A percentile compares a stretch with the other conserved stretches of the same genome.
Evolutionary conservation across 1,140 invertebrate genomes (phyloP).

Genomic region (Drosophila albomicans): DNA sequence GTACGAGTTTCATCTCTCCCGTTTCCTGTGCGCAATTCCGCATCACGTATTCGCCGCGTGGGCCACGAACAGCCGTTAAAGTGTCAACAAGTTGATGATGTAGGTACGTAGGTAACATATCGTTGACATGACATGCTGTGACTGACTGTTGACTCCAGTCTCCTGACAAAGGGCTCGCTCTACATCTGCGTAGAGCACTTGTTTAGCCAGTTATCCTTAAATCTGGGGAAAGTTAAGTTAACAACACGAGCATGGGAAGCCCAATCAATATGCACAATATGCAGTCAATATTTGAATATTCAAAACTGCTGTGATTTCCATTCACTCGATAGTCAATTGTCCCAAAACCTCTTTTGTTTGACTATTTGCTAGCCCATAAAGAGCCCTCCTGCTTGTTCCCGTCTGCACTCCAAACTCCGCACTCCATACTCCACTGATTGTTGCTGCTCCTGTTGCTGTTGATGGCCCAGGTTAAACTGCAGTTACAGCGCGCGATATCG

Average conservation of each 20-base stretch:
- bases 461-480: constrained; percentile 9
- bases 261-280: constrained; percentile 74
- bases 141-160: not conserved
- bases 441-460: not conserved
- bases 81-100: constrained; percentile 80
- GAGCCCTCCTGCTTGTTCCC: not conserved
- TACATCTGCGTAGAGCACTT: not conserved
- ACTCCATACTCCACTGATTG: not conserved
- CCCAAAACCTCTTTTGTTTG: constrained; percentile 67
- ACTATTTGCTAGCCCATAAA: constrained; percentile 56
- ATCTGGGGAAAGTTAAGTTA: constrained; percentile 1
- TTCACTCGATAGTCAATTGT: constrained; percentile 53
- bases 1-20: not conserved
- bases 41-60: constrained; percentile 26
- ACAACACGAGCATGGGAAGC: constrained; percentile 25
- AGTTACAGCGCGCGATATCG: constrained; percentile 35
- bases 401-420: not conserved
- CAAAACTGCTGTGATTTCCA: constrained; percentile 63
- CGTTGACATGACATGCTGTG: constrained; percentile 40
- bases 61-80: constrained; percentile 48
- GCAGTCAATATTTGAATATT: constrained; percentile 68
- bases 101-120: constrained; percentile 34
- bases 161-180: not conserved
- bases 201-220: constrained; percentile 22
- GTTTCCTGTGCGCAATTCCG: not conserved